Evolutionary conservation across 2,888 invertebrate species (phyloP).

Genomic region (Norana najaformis): DNA sequence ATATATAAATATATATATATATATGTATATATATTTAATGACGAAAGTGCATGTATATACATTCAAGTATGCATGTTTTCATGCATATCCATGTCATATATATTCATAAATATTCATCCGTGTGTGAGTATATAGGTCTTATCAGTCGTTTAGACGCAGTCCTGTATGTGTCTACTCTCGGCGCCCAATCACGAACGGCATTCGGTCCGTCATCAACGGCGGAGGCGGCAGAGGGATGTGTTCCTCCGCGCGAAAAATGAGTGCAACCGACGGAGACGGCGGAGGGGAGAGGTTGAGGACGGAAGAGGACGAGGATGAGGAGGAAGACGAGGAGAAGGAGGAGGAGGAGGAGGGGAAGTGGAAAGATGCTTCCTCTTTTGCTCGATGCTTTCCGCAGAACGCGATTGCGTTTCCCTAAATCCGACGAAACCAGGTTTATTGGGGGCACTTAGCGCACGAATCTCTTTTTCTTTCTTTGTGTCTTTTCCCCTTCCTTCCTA

Average conservation of each 20-base stretch:
- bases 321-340: not conserved
- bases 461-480: not conserved
- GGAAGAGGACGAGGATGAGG: not conserved
- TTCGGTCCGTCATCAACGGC: not conserved
- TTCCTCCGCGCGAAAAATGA: slow-evolving; percentile 2
- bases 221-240: not conserved
- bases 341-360: not conserved
- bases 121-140: not conserved
- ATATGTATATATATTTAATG: too few species aligned
- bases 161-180: not conserved
- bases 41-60: not conserved
- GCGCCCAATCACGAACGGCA: not conserved
- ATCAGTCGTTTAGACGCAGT: not conserved
- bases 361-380: not conserved
- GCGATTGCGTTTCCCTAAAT: not conserved
- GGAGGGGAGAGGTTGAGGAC: not conserved
- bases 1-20: not conserved
- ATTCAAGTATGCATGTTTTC: too few species aligned
- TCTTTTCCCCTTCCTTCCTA: not conserved
- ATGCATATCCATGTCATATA: too few species aligned
- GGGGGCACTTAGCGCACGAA: not conserved
- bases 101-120: too few species aligned
- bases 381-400: not conserved
- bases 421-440: not conserved
- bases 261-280: not conserved